Evolutionary conservation across 2,797 vertebrate species (phyloP).

Genomic region (Lacerta bilineata): DNA sequence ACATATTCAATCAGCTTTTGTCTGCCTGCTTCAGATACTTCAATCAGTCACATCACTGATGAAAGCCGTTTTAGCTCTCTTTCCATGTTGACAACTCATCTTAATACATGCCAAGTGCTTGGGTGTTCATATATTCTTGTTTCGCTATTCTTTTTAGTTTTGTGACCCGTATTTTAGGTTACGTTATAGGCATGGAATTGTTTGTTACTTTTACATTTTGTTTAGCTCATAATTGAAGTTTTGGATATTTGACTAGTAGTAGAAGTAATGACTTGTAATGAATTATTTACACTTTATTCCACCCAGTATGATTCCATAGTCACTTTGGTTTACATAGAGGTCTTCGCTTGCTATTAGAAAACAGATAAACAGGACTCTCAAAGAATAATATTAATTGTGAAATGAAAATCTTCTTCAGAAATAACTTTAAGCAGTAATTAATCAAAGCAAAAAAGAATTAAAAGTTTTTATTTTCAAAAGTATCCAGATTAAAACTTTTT

Average conservation of each 20-base stretch:
- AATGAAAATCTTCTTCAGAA: not conserved
- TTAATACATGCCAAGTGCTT: not conserved
- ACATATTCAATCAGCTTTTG: not conserved
- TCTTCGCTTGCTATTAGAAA: not conserved
- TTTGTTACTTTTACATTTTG: not conserved
- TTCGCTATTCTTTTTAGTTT: not conserved
- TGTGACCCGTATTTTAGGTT: not conserved
- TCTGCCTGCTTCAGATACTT: not conserved
- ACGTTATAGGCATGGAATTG: not conserved
- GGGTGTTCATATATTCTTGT: not conserved
- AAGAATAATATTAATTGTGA: not conserved
- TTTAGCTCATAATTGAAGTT: not conserved
- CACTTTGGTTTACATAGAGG: not conserved
- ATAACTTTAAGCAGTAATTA: not conserved
- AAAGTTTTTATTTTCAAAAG: not conserved
- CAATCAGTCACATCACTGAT: not conserved
- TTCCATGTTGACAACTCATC: not conserved
- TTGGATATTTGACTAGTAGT: not conserved
- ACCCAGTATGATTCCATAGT: not conserved
- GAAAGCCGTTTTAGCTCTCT: not conserved
- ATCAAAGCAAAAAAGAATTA: not conserved
- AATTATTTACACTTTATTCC: not conserved
- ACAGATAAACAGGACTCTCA: not conserved
- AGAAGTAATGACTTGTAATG: not conserved
- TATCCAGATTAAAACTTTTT: not conserved